These are phyloP conservation scores for Manis crassicaudata DNA, from an alignment of 2,797 vertebrate genomes.

Conservation along the genomic window DNA sequence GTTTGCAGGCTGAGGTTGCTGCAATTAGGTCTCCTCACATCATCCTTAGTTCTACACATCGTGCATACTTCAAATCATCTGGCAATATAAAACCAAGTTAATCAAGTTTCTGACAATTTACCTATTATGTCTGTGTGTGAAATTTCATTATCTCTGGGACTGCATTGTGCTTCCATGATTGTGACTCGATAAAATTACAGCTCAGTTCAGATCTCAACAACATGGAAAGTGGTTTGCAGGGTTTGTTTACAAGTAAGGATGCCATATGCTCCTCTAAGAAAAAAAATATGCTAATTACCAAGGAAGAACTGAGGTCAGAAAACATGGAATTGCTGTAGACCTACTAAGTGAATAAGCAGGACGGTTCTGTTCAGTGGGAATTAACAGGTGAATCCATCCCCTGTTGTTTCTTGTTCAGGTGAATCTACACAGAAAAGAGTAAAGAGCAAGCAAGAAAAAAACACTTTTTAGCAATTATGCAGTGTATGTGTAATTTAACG, in stretches of 20 bases:
- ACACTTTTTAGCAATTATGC: neutral
- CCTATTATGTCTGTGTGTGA: neutral
- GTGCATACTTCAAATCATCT: neutral
- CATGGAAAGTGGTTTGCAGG: conserved; percentile 68
- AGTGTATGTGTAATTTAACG: neutral
- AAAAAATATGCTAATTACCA: conserved; percentile 77
- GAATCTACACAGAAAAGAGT: neutral
- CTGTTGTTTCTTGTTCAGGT: neutral
- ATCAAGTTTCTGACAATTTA: conserved; percentile 10
- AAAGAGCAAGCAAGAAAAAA: conserved; percentile 16
- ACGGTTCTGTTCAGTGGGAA: conserved; percentile 35
- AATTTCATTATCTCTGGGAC: conserved; percentile 41
- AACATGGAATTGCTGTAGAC: conserved; percentile 71
- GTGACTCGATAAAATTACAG: conserved; percentile 60
- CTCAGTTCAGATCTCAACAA: conserved; percentile 74
- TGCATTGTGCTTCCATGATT: conserved; percentile 53
- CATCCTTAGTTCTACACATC: neutral
- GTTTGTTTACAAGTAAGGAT: conserved; percentile 78
- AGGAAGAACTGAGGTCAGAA: conserved; percentile 66
- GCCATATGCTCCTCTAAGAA: conserved; percentile 71
- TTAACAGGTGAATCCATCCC: neutral
- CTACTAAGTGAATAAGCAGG: conserved; percentile 67
- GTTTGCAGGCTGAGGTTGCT: neutral
- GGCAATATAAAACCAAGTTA: conserved; percentile 7
- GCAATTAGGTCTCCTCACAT: neutral